A percentile compares a stretch with the other conserved stretches of the same genome.
phyloP scores from a whole-genome alignment of 1,140 invertebrate genomes.

The Pentalonia nigronervosa region DNA sequence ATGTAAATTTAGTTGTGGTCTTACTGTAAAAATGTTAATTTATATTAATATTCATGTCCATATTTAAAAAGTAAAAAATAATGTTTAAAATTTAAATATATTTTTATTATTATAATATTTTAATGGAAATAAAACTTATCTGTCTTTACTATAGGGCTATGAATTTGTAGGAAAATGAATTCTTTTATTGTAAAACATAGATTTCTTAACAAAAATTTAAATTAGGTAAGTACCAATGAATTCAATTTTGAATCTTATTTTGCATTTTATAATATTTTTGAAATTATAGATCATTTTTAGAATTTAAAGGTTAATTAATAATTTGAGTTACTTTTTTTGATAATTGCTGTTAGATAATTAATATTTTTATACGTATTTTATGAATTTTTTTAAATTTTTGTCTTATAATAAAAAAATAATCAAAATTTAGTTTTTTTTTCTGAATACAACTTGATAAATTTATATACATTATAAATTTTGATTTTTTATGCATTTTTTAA shows the following conservation, averaged over 20 bases:
- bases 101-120: neutral
- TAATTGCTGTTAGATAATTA: no score
- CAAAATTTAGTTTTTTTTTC: neutral
- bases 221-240: neutral
- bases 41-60: neutral
- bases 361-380: neutral
- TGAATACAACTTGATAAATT: neutral
- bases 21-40: neutral
- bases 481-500: no score
- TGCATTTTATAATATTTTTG: neutral
- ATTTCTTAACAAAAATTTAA: neutral
- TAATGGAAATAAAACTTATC: neutral
- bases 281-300: neutral
- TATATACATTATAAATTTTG: no score
- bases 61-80: neutral
- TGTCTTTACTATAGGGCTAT: neutral
- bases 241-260: neutral
- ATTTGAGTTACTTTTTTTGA: no score
- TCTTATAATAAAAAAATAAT: neutral
- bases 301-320: no score
- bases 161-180: no score
- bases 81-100: neutral
- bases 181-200: neutral
- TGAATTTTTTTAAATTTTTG: neutral
- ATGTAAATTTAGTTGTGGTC: slow-evolving; percentile 28